A percentile compares a stretch with the other conserved stretches of the same genome.
Conservation (phyloP, 1,140 invertebrate genomes). For the Hypsibius dujardini region DNA sequence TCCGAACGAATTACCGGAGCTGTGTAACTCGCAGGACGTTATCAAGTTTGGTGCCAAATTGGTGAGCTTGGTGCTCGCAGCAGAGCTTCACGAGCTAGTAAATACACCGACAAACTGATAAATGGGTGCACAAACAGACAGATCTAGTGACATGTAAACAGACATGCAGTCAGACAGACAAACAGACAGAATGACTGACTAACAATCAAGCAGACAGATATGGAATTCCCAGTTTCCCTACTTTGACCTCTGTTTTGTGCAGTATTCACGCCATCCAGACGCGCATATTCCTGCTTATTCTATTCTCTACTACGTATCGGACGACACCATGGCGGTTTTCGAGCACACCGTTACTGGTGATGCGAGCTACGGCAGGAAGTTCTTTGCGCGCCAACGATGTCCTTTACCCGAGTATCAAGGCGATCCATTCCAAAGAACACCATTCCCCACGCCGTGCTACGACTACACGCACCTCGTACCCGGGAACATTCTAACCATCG, state of each 20-base stretch:
- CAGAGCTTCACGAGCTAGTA: not conserved
- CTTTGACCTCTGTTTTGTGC: not conserved
- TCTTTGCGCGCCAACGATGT: not conserved
- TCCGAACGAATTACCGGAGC: not conserved
- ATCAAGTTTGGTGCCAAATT: not conserved
- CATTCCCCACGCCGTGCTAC: not conserved
- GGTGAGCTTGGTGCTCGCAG: not conserved
- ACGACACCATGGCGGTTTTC: constrained; percentile 13
- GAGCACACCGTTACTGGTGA: not conserved
- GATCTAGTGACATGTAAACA: not conserved
- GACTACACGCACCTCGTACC: not conserved
- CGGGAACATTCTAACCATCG: not conserved
- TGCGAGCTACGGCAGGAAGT: constrained; percentile 6
- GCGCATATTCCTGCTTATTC: not conserved
- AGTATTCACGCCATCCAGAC: constrained; percentile 8
- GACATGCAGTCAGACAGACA: not conserved
- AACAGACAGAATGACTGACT: not conserved
- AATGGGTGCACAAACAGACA: not conserved
- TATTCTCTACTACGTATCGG: not conserved
- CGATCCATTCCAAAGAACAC: not conserved
- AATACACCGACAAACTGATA: not conserved
- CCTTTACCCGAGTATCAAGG: not conserved
- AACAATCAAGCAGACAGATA: not conserved
- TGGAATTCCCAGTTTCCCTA: not conserved
- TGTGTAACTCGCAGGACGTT: not conserved